phyloP scores from a whole-genome alignment of 1,140 invertebrate genomes.

The Zaprionus camerounensis region DNA sequence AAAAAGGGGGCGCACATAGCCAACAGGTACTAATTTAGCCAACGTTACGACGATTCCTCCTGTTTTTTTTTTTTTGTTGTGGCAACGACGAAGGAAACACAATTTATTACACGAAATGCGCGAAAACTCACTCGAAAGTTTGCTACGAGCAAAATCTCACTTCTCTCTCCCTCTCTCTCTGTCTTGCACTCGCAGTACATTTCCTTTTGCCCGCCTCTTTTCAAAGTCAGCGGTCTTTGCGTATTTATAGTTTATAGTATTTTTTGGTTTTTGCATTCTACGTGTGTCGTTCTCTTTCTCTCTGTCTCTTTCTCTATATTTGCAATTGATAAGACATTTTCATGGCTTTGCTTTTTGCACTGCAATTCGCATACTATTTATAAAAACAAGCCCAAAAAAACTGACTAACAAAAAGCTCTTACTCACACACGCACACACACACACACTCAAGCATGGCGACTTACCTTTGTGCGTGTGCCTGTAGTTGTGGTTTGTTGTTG shows the following conservation, averaged over 20 bases:
- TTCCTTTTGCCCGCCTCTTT: conserved; percentile 29
- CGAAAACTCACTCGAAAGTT: conserved; percentile 64
- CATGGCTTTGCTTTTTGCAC: conserved; percentile 48
- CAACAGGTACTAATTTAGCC: conserved; percentile 78
- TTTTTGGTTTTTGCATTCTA: conserved; percentile 24
- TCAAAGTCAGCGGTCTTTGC: conserved; percentile 31
- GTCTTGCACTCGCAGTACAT: conserved; percentile 1
- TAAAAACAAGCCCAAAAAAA: conserved; percentile 58
- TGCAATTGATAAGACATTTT: conserved; percentile 70
- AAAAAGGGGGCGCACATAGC: conserved; percentile 44
- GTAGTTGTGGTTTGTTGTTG: conserved; percentile 28
- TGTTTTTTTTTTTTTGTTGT: conserved; percentile 28
- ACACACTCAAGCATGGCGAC: conserved; percentile 38
- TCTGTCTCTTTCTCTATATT: conserved; percentile 44
- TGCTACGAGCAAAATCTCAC: conserved; percentile 32
- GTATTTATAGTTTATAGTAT: conserved; percentile 63
- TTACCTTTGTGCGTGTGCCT: conserved; percentile 59
- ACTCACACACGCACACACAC: conserved; percentile 11
- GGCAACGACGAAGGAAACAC: conserved; percentile 59
- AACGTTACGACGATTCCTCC: conserved; percentile 49
- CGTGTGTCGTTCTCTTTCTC: conserved; percentile 14
- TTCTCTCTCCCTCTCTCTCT: conserved; percentile 9
- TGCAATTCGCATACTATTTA: conserved; percentile 55
- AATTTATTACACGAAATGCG: conserved; percentile 77
- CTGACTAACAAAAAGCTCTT: conserved; percentile 30